Base-by-base conservation (phyloP, 2,888 invertebrate species). In the Listrodromus nycthemerus region DNA sequence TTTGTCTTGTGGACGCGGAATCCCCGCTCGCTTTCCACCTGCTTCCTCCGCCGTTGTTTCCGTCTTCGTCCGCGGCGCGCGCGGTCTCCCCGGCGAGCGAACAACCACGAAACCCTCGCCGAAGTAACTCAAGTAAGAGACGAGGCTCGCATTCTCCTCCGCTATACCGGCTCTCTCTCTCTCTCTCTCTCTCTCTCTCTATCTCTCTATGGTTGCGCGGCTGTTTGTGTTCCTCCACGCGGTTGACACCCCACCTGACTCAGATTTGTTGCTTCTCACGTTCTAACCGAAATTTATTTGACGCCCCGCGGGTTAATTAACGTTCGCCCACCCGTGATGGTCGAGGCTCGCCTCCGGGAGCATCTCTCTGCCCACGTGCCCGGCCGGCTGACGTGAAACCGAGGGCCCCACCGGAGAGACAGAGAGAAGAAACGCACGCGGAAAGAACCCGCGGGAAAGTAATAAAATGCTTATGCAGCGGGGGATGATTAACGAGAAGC, bases 201-300 rank as follows among this genome's bases (percentile, higher is more conserved):
- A 24, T 65, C 50, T 66, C 55, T 61, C 50, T 71, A 33, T 37
- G 24, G 41, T 45, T 77, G 65, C 30, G 50, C 80, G 63, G 37
- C 33, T 77, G 65, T 41, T 48, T 82, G 63, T 71, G 65, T 52
- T 55, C 63, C 55, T 83, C 83, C 52, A 65, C 70, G 70, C 75
- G 90, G 92, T 91, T 91, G 92, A 93, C 92, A 92, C 92, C 41
- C 41, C 92, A 91, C 90, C 93, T 91, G 93, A 92, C 92, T 93
- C 92, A 91, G 92, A 93, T 93, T 93, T 92, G 93, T 92, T 92
- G 92, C 92, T 93, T 92, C 92, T 92, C 93, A 92, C 92, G 91
- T 92, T 92, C 91, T 92, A 92, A 92, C 92, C 92, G 90, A 93
- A 92, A 93, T 93, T 93, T 92, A 93, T 93, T 93, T 92, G 92